Percentiles rank a stretch among this genome's conserved stretches.
Evolutionary conservation across 2,113 vertebrate species (phyloP).

Genomic region (Rhea pennata): DNA sequence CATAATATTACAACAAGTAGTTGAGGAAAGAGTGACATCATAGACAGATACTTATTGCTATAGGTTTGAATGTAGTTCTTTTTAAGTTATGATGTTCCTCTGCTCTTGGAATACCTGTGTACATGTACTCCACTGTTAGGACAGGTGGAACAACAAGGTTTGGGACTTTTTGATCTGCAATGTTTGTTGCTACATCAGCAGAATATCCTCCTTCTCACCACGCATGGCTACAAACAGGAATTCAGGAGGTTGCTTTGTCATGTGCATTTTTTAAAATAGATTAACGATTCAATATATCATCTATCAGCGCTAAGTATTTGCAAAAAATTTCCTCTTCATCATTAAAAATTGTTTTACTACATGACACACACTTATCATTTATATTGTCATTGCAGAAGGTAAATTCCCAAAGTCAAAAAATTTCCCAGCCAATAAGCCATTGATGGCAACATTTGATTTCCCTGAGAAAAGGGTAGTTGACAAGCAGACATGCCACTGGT

Average conservation of each 20-base stretch:
- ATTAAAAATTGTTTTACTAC: background rate
- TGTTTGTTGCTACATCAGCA: background rate
- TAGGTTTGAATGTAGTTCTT: background rate
- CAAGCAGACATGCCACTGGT: background rate
- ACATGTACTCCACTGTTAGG: background rate
- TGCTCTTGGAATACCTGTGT: background rate
- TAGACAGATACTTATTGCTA: background rate
- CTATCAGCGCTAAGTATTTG: background rate
- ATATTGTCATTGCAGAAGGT: background rate
- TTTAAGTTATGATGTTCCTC: background rate
- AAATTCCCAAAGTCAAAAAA: background rate
- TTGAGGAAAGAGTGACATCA: too few species aligned
- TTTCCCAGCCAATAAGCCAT: background rate
- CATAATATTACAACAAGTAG: too few species aligned
- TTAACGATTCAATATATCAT: background rate
- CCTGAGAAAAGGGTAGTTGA: background rate
- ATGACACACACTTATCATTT: background rate
- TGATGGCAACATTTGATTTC: background rate
- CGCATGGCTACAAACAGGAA: background rate
- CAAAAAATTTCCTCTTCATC: background rate
- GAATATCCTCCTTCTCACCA: background rate
- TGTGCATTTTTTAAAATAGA: background rate
- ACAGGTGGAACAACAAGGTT: background rate
- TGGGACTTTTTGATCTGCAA: background rate
- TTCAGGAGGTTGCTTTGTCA: background rate